Base-by-base conservation (phyloP, 2,888 invertebrate genomes). In the Mesorhabditis belari region DNA sequence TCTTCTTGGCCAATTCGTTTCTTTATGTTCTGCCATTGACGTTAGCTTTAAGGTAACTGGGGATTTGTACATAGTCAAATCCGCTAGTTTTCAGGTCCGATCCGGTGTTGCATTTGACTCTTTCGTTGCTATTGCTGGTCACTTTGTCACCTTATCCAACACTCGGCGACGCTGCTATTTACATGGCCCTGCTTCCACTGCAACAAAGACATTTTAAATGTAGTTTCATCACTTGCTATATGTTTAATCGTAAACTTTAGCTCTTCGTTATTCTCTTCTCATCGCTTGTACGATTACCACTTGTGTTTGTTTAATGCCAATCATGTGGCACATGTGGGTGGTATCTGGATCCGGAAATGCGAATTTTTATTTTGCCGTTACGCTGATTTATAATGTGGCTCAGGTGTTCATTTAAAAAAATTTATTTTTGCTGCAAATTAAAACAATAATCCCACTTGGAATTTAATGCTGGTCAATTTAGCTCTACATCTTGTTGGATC, bases 341-440 rank as follows among this genome's bases (percentile, higher is more conserved):
- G 92, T 92, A 82, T 89, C 91, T 9, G 91, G 95, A 49, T 94
- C 95, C 50, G 98, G 96, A 5, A 99, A 99, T 85, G 95, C 98
- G 0, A 99, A 99, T 84, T 99, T 98, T 83, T 99, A 94, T 85
- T 99, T 98, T 83, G 96, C 94, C 35, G 91, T 94, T 1, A 94
- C 95, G 0, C 85, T 98, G 24, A 91, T 91, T 0, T 94, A 92
- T 83, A 91, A 90, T 23, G 90, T 91, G 55, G 92, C 92, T 60
- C 90, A 91, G 85, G 86, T 84, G 83, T 82, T 67, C 25, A 53
- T 57, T 23, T 17, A 23, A 5, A 51, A 58, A 9, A 27, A 19
- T 58, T 12, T 35, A 9, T 35, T n/a, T 35, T 17, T 35, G 44
- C 44, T n/a, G n/a, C n/a, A n/a, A n/a, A n/a, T n/a, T n/a, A n/a